Percentiles rank a stretch among this genome's conserved stretches.
Conservation (phyloP, 2,797 vertebrate species). For the Limnodromus scolopaceus region DNA sequence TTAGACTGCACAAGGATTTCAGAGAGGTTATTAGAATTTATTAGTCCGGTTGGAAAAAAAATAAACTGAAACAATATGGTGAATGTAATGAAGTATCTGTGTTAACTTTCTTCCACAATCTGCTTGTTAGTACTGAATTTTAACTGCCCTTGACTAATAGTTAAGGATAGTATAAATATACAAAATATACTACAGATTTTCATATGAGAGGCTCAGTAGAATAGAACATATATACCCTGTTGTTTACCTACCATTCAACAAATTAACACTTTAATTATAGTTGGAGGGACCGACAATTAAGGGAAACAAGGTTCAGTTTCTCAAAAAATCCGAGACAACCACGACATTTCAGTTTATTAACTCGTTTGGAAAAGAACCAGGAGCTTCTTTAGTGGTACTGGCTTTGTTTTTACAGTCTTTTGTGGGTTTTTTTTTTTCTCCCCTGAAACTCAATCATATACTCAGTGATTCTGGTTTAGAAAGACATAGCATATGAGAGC, state of each 20-base stretch:
- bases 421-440: background rate
- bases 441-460: background rate
- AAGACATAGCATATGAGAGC: too few species aligned
- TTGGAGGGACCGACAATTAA: background rate
- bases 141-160: background rate
- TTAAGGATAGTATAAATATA: background rate
- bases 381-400: background rate
- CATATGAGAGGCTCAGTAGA: background rate
- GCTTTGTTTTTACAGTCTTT: background rate
- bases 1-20: background rate
- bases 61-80: background rate
- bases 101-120: background rate
- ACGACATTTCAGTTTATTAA: background rate
- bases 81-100: background rate
- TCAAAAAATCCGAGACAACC: background rate
- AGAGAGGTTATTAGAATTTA: background rate
- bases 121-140: background rate
- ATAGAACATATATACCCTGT: background rate
- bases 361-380: background rate
- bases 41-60: background rate
- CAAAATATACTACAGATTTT: background rate
- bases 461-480: background rate
- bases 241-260: background rate
- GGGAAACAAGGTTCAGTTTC: background rate
- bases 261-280: background rate